Conservation (phyloP, 2,113 vertebrate genomes). For the Notarius lentiginosus region DNA sequence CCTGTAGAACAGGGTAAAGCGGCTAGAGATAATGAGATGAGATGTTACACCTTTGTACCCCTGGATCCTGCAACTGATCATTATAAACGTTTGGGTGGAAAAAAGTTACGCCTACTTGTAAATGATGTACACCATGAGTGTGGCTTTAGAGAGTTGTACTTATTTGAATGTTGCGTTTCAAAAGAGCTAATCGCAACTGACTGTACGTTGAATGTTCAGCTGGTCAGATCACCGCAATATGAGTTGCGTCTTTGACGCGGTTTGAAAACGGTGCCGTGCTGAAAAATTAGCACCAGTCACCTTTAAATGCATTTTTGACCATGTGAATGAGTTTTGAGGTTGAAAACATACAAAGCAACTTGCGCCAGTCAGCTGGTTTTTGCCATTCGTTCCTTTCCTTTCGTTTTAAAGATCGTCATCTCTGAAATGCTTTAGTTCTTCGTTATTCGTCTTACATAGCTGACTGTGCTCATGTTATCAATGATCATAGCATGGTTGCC, state of each 20-base stretch:
- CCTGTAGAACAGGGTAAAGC: too few species aligned
- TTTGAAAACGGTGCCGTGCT: not conserved
- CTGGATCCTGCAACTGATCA: not conserved
- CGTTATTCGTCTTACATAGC: not conserved
- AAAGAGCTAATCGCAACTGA: not conserved
- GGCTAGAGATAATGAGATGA: too few species aligned
- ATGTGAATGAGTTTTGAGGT: not conserved
- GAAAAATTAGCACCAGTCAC: not conserved
- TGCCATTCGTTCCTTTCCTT: not conserved
- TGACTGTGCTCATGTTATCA: not conserved
- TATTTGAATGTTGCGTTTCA: not conserved
- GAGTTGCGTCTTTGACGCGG: not conserved
- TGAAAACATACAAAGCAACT: not conserved
- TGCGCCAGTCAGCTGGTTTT: not conserved
- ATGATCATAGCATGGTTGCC: not conserved
- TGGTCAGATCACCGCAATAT: not conserved
- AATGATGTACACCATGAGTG: not conserved
- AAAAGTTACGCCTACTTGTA: not conserved
- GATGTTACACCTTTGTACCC: too few species aligned
- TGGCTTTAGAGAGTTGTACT: not conserved
- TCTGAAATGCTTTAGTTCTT: not conserved
- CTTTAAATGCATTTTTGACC: not conserved
- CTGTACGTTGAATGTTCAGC: not conserved
- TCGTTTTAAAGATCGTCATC: not conserved
- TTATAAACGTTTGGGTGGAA: not conserved